Base-by-base conservation (phyloP, 2,797 vertebrate genomes). In the Sebastes taczanowskii region DNA sequence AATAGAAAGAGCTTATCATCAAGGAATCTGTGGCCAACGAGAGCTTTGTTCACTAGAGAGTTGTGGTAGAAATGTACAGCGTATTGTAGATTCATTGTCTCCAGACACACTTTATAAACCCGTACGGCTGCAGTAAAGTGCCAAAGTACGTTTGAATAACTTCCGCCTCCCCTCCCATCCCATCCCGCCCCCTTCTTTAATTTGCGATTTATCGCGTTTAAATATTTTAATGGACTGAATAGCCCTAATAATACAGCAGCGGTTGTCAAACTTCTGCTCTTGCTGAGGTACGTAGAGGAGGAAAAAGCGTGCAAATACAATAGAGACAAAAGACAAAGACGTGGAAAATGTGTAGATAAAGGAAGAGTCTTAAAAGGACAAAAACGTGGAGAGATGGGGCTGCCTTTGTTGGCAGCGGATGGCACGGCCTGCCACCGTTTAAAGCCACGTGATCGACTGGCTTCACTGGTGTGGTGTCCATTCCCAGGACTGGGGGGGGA, bases 391-490 rank as follows among this genome's bases (percentile, higher is more conserved):
- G 49, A 53, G 52, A 53, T n/a, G 16, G 52, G 52, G 83, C 62
- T 83, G 70, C 75, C 84, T 86, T 79, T 84, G 91, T 89, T 89
- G 88, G 79, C 86, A 73, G 92, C 72, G 90, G 77, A 16, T 92
- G 92, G 92, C 82, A 93, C 93, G 35, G 92, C 90, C 89, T 92
- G 85, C 78, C 93, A 81, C 94, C 61, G 71, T 78, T 49, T 55
- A 66, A 63, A 80, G 71, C 78, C 94, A 89, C 69, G 88, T 93
- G 92, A 94, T 86, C 9, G 4, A 88, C 88, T 85, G 79, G 80
- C 69, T 89, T 74, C 82, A 78, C 77, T 90, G 69, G 75, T 65
- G 71, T 69, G 80, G 62, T 80, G 85, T 89, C 58, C 30, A 32
- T 91, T 89, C 76, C 82, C 74, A 76, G 86, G 34, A 59, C 70